Conservation (phyloP, 2,797 vertebrate species). For the Tympanoctomys barrerae region DNA sequence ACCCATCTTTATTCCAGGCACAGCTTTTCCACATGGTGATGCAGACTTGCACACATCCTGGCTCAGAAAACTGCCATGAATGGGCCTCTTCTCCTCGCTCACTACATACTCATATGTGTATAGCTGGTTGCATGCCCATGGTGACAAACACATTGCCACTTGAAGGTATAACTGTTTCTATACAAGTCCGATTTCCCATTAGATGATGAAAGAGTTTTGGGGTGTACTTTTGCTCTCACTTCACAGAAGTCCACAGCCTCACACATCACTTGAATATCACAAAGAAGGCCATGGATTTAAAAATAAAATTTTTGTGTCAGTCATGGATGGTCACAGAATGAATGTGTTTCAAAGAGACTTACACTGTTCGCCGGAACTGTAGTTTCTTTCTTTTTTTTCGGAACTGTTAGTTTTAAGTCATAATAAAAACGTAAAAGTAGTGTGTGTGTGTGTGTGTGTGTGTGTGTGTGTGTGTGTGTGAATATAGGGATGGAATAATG, state of each 20-base stretch:
- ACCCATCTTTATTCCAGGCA: neutral
- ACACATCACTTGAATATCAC: neutral
- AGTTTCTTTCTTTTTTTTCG: neutral
- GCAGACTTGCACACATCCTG: neutral
- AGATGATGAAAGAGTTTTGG: neutral
- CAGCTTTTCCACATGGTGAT: neutral
- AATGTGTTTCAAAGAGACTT: neutral
- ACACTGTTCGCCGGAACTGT: neutral
- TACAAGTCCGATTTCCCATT: neutral
- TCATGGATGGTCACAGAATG: neutral
- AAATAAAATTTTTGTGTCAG: neutral
- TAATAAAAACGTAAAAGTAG: too few species aligned
- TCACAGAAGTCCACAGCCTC: neutral
- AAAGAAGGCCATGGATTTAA: neutral
- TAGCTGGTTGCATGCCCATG: neutral
- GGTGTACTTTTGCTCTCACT: slow-evolving; percentile 1
- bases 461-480: neutral
- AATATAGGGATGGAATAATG: neutral
- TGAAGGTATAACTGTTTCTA: neutral
- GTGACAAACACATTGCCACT: neutral
- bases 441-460: neutral
- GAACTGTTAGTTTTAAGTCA: too few species aligned
- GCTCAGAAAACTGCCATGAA: neutral
- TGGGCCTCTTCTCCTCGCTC: neutral
- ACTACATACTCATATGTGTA: neutral